Base-by-base conservation (phyloP, 2,797 vertebrate genomes). In the Hoplostethus mediterraneus region DNA sequence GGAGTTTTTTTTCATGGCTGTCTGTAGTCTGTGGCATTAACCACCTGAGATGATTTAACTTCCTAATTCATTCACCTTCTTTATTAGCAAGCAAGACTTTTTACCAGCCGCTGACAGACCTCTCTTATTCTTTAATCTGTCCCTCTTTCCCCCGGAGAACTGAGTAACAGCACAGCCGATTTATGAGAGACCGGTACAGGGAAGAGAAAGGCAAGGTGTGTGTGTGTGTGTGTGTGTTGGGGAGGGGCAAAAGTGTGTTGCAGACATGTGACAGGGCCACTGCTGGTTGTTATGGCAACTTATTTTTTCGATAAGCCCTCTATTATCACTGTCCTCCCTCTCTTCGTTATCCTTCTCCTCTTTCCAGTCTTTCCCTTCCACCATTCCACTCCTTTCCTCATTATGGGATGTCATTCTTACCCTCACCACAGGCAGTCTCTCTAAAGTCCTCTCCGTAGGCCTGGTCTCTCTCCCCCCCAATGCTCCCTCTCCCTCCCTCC, bases 11-110 rank as follows among this genome's bases (percentile, higher is more conserved):
- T 21, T 21, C 86, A 86, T 73, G 28, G 82, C 72, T 80, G 79
- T 79, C 71, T 84, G 73, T 73, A 68, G 70, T 70, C 70, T 79
- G 81, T 87, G 84, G 86, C 90, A 84, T 88, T 83, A 87, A 87
- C 60, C 80, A 69, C 69, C 60, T 40, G 63, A 79, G 79, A 89
- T 87, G 77, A 90, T 81, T 75, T 79, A 86, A 85, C 79, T 83
- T 71, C 38, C 48, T 33, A 77, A 84, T 66, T 81, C 67, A 77
- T 82, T 72, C 80, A 68, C 84, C 71, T 77, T 36, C 67, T 63
- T 52, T 64, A 79, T 83, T 70, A 60, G 52, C 2, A 5, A 57
- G 51, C 7, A 45, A 68, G 38, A 60, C 49, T 66, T 81, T 70
- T 81, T 67, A 77, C 14, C 5, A 25, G 68, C 52, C 28, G 62